Percentiles rank a stretch among this genome's conserved stretches.
These are phyloP conservation scores for Chrysodeixis includens DNA, from an alignment of 2,888 invertebrate species.

Conservation along the genomic window DNA sequence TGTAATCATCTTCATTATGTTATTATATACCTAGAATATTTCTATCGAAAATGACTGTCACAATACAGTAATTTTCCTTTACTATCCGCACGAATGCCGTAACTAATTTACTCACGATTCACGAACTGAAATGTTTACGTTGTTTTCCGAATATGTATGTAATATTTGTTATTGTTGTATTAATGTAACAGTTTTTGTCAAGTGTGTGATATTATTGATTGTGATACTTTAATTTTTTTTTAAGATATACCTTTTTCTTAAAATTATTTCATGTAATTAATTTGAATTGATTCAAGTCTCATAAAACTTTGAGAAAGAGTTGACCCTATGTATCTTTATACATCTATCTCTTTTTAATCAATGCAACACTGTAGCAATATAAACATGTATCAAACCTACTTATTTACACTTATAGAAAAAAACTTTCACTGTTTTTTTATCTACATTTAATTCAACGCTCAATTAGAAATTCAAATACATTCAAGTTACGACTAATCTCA, in stretches of 20 bases:
- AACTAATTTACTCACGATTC: conserved; percentile 2
- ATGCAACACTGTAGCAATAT: too few relatives aligned
- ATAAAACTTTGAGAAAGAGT: too few relatives aligned
- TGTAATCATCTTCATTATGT: not conserved
- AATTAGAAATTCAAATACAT: not conserved
- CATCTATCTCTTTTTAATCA: too few relatives aligned
- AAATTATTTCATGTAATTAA: too few relatives aligned
- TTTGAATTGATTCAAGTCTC: too few relatives aligned
- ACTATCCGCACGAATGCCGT: not conserved
- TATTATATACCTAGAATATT: too few relatives aligned
- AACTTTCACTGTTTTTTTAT: too few relatives aligned
- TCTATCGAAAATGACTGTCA: not conserved
- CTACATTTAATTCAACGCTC: too few relatives aligned
- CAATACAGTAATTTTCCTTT: conserved; percentile 1
- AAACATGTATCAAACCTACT: too few relatives aligned
- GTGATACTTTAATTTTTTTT: not conserved
- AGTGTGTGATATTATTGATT: not conserved
- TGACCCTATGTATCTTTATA: too few relatives aligned
- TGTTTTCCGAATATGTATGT: not conserved
- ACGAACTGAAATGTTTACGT: not conserved
- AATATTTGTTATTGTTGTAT: not conserved
- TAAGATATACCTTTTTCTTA: too few relatives aligned
- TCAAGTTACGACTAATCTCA: not conserved
- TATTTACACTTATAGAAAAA: too few relatives aligned
- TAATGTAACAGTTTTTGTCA: not conserved